phyloP scores from a whole-genome alignment of 2,888 invertebrate genomes.

The Xiphydria camelus region DNA sequence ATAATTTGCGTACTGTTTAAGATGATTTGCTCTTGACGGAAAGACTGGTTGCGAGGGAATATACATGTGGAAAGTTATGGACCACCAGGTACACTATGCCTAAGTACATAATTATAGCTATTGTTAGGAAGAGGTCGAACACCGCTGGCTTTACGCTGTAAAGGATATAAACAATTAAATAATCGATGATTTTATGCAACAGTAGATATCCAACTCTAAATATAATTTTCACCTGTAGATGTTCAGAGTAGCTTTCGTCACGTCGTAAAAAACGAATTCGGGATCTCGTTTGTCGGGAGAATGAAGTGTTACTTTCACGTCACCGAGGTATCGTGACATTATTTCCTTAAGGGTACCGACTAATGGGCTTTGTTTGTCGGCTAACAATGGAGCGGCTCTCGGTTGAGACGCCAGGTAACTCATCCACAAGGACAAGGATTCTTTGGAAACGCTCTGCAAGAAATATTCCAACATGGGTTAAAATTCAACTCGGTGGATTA shows the following conservation, averaged over 20 bases:
- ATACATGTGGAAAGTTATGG: slow-evolving; percentile 70
- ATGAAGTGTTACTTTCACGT: slow-evolving; percentile 71
- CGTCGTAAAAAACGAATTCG: slow-evolving; percentile 88
- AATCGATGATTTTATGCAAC: not conserved
- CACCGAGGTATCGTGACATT: slow-evolving; percentile 76
- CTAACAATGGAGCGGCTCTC: slow-evolving; percentile 74
- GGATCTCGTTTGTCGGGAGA: slow-evolving; percentile 86
- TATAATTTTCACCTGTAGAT: slow-evolving; percentile 76
- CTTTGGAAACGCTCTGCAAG: slow-evolving; percentile 73
- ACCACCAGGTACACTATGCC: slow-evolving; percentile 81
- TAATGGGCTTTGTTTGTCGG: slow-evolving; percentile 68
- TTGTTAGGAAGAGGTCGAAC: slow-evolving; percentile 92
- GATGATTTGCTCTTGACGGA: slow-evolving; percentile 45
- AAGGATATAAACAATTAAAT: slow-evolving; percentile 41
- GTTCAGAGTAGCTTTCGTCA: slow-evolving; percentile 76
- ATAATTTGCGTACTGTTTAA: slow-evolving; percentile 29
- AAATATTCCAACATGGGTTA: too few species aligned
- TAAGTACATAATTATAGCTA: slow-evolving; percentile 83
- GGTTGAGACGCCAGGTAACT: slow-evolving; percentile 73
- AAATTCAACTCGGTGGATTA: too few species aligned
- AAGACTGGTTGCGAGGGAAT: slow-evolving; percentile 61
- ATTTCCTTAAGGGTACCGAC: slow-evolving; percentile 73
- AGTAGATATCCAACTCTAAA: slow-evolving; percentile 2
- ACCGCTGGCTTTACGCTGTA: slow-evolving; percentile 95
- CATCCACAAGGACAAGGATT: slow-evolving; percentile 75